Evolutionary conservation across 1,140 invertebrate genomes (phyloP).

Genomic region (Drosophila ogumai): DNA sequence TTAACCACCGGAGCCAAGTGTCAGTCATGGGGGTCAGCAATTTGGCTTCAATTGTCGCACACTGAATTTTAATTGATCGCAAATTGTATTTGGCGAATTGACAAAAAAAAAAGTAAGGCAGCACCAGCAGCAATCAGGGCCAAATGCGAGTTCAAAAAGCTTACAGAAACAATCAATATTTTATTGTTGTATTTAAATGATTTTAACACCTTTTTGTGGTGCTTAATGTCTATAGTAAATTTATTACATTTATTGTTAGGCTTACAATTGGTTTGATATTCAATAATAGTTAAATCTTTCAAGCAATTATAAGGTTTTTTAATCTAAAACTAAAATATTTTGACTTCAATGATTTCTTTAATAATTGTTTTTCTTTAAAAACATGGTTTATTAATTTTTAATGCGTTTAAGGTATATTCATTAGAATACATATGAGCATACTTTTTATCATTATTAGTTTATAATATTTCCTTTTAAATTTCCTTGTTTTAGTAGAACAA

Average conservation of each 20-base stretch:
- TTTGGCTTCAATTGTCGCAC: conserved; percentile 43
- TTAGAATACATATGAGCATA: too few species aligned
- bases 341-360: neutral
- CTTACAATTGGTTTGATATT: neutral
- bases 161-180: neutral
- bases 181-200: conserved; percentile 19
- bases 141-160: conserved; percentile 13
- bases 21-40: conserved; percentile 28
- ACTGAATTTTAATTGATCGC: conserved; percentile 51
- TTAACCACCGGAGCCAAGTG: conserved; percentile 21
- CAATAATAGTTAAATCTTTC: neutral
- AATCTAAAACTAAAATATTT: neutral
- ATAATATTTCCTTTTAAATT: neutral
- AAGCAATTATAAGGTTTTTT: neutral
- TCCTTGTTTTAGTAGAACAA: neutral
- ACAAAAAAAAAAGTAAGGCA: conserved; percentile 18
- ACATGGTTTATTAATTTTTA: neutral
- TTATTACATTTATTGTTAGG: neutral
- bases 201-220: neutral
- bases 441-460: neutral
- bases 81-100: conserved; percentile 51
- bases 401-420: neutral
- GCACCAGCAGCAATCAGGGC: conserved; percentile 14
- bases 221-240: neutral
- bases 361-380: neutral